phyloP scores from a whole-genome alignment of 2,113 vertebrate species.

The Orthonyx spaldingii region DNA sequence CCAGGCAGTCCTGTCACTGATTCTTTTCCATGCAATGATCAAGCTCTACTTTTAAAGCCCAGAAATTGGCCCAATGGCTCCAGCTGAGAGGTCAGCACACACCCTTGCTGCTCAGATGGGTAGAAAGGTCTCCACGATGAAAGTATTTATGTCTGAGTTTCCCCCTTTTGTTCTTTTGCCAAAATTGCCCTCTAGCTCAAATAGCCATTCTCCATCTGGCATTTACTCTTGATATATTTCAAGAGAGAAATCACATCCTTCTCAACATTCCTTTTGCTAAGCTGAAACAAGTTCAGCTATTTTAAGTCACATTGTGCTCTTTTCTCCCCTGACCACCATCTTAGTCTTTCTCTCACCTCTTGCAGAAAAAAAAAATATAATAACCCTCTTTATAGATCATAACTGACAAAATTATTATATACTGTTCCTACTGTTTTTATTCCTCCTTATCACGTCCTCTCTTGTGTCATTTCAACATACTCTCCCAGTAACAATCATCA shows the following conservation, averaged over 20 bases:
- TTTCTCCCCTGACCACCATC: background rate
- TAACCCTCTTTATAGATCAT: background rate
- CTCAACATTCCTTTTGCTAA: background rate
- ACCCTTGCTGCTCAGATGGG: background rate
- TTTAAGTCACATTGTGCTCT: background rate
- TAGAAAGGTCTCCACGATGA: background rate
- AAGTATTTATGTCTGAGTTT: background rate
- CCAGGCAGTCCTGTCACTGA: background rate
- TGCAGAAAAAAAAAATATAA: background rate
- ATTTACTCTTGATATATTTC: background rate
- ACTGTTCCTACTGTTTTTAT: background rate
- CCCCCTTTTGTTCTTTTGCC: background rate
- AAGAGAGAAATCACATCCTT: slow-evolving; percentile 2
- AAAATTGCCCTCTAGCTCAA: background rate
- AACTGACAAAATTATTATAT: background rate
- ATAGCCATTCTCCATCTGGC: background rate
- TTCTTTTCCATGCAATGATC: background rate
- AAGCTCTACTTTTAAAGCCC: background rate
- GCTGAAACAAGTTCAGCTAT: background rate
- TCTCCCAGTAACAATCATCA: background rate
- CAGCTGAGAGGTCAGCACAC: background rate
- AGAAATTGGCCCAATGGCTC: background rate
- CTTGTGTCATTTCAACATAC: background rate
- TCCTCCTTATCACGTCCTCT: background rate
- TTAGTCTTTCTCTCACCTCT: background rate